Evolutionary conservation across 1,140 invertebrate genomes (phyloP).

Genomic region (Hydropsyche tenuis): DNA sequence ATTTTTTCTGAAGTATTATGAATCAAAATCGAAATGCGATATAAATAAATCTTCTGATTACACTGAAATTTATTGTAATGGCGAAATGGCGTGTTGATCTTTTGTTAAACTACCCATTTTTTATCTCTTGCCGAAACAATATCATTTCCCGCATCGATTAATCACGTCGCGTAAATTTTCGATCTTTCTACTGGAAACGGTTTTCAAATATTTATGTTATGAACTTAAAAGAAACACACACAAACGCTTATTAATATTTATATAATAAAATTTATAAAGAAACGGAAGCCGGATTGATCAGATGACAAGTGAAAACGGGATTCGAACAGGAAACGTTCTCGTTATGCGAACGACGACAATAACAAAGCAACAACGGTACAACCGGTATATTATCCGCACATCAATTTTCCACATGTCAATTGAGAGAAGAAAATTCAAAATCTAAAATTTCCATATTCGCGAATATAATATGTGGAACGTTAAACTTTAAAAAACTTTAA

Average conservation of each 20-base stretch:
- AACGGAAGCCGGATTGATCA: slow-evolving; percentile 35
- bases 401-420: slow-evolving; percentile 39
- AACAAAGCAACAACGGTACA: slow-evolving; percentile 12
- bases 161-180: too few species aligned
- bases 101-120: not conserved
- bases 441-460: not conserved
- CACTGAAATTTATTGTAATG: not conserved
- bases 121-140: not conserved
- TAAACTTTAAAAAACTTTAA: too few species aligned
- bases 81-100: slow-evolving; percentile 20
- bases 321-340: slow-evolving; percentile 37
- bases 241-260: too few species aligned
- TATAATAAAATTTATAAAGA: slow-evolving; percentile 11
- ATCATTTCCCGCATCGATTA: slow-evolving; percentile 11
- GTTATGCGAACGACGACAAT: slow-evolving; percentile 31
- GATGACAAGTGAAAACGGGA: slow-evolving; percentile 35
- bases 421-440: slow-evolving; percentile 21
- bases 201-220: too few species aligned
- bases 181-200: too few species aligned
- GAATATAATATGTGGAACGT: too few species aligned
- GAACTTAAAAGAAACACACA: too few species aligned
- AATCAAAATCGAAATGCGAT: too few species aligned
- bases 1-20: too few species aligned
- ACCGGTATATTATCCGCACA: slow-evolving; percentile 21
- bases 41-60: too few species aligned